Percentiles rank a stretch among this genome's conserved stretches.
Conservation (phyloP, 2,888 invertebrate species). For the Agrochola litura region DNA sequence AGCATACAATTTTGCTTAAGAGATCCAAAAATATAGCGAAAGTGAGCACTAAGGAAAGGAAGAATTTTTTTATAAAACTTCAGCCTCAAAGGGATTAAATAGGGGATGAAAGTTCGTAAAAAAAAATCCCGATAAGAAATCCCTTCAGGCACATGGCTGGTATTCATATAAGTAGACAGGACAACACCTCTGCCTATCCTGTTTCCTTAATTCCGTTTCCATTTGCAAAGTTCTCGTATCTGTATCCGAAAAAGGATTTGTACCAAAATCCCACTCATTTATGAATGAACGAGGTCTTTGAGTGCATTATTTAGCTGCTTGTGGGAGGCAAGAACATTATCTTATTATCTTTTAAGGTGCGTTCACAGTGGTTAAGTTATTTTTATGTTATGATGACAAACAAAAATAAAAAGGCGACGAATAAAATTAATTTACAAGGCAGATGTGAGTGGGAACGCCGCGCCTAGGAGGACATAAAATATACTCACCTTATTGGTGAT, state of each 20-base stretch:
- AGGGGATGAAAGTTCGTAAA: too few species aligned
- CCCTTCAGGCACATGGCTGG: background rate
- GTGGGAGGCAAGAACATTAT: slow-evolving; percentile 35
- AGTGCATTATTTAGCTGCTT: slow-evolving; percentile 43
- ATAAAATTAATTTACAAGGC: too few species aligned
- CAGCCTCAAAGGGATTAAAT: background rate
- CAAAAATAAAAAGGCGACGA: too few species aligned
- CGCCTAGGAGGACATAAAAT: too few species aligned
- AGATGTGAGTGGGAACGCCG: too few species aligned
- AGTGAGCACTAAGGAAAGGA: background rate
- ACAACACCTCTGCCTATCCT: background rate
- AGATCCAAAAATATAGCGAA: background rate
- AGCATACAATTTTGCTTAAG: background rate
- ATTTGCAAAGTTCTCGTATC: slow-evolving; percentile 16
- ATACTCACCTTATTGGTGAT: too few species aligned
- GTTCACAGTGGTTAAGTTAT: background rate
- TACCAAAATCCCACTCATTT: slow-evolving; percentile 17
- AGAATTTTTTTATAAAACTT: background rate
- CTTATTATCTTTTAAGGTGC: slow-evolving; percentile 23
- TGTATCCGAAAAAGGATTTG: slow-evolving; percentile 34
- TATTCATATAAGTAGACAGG: background rate
- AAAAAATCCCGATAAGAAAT: too few species aligned
- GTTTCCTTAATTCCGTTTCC: slow-evolving; percentile 6
- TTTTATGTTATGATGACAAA: background rate
- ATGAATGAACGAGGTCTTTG: slow-evolving; percentile 23